Base-by-base conservation (phyloP, 2,113 vertebrate genomes). In the Phainopepla nitens region DNA sequence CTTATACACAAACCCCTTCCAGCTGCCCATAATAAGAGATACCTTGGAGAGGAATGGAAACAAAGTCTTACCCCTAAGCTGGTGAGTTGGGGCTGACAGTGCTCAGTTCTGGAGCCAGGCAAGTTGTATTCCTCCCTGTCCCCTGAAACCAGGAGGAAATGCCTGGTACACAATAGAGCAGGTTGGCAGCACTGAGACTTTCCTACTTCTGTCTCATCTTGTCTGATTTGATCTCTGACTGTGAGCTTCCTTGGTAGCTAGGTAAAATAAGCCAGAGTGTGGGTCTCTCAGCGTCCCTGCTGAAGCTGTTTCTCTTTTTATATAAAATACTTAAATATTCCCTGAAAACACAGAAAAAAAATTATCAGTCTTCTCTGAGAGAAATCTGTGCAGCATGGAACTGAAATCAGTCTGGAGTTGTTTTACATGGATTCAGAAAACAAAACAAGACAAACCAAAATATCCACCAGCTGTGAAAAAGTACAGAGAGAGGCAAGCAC, bases 1-100 rank as follows among this genome's bases (percentile, higher is more conserved):
- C 12, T 70, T 64, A 9, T 0, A 21, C 31, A 13, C 5, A 2
- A 77, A 31, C 36, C 42, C 0, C 1, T 49, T 83, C 35, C 33
- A 39, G 41, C 73, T 91, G 51, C 47, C 56, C 22, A 3, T 61
- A 70, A 51, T 13, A 8, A 66, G 60, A 82, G n/a, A 44, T 64
- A 49, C 25, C 12, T 87, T 68, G 65, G 51, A 62, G 49, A 76
- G 53, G 41, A 51, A 28, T 51, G 22, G 61, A 87, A 71, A 27
- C 14, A 21, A 62, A 75, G 39, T 79, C n/a, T 44, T 64, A 70
- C 39, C 14, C 15, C 64, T 68, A 9, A 53, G 29, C 15, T 81
- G 14, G 11, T 29, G 50, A 61, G 27, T 17, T 60, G 65, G 41
- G 50, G 28, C 68, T 92, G n/a, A 36, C 36, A 79, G n/a, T 3